Evolutionary conservation across 2,113 vertebrate genomes (phyloP).

Genomic region (Scolopax mira): DNA sequence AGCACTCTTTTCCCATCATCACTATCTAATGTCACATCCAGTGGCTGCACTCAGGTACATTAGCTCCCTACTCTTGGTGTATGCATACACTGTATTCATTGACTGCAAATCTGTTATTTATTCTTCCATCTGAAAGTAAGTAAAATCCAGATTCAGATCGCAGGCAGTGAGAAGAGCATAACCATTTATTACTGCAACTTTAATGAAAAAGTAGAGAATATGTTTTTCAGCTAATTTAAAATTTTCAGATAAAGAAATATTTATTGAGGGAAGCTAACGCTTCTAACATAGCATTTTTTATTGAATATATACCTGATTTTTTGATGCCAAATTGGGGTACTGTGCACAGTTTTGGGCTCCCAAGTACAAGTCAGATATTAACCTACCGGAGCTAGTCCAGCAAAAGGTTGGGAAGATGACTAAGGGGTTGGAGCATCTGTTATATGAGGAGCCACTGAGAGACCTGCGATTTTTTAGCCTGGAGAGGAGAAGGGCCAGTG

Average conservation of each 20-base stretch:
- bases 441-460: not conserved
- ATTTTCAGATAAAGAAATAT: not conserved
- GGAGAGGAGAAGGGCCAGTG: not conserved
- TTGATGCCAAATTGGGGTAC: accelerated
- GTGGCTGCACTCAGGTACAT: not conserved
- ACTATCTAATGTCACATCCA: not conserved
- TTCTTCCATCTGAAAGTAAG: not conserved
- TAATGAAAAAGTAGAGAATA: not conserved
- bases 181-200: not conserved
- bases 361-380: not conserved
- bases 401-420: not conserved
- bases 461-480: not conserved
- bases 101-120: not conserved
- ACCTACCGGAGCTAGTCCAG: not conserved
- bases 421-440: accelerated
- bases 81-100: not conserved
- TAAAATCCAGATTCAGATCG: not conserved
- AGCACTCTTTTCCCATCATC: not conserved
- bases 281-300: not conserved
- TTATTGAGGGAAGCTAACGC: not conserved
- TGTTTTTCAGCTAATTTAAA: not conserved
- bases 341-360: accelerated
- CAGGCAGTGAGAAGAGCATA: not conserved
- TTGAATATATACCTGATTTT: not conserved
- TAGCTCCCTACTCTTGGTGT: not conserved